phyloP scores from a whole-genome alignment of 2,113 vertebrate species.

The Vulpes lagopus region DNA sequence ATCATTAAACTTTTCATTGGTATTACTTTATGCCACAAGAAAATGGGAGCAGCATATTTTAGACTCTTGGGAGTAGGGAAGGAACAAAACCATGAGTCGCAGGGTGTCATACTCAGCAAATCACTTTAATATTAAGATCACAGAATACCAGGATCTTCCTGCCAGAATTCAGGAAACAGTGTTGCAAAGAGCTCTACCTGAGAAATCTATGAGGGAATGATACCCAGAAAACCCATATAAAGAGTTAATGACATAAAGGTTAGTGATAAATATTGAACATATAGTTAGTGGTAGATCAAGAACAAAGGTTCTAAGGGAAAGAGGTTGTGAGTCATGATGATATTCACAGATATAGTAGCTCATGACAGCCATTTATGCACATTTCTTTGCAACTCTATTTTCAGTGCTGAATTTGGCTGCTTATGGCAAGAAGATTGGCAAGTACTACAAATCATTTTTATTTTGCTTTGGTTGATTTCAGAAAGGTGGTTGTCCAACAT shows the following conservation, averaged over 20 bases:
- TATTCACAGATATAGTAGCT: not conserved
- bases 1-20: not conserved
- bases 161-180: not conserved
- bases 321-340: not conserved
- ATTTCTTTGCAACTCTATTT: not conserved
- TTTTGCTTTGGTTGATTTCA: not conserved
- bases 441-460: not conserved
- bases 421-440: not conserved
- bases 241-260: not conserved
- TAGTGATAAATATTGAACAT: not conserved
- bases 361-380: not conserved
- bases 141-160: not conserved
- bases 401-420: not conserved
- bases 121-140: not conserved
- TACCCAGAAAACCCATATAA: not conserved
- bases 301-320: not conserved
- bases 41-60: not conserved
- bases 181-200: not conserved
- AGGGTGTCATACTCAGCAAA: not conserved
- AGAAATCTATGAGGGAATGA: not conserved
- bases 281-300: not conserved
- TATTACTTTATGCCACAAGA: not conserved
- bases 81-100: not conserved
- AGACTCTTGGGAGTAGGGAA: not conserved
- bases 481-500: not conserved